Percentiles rank a stretch among this genome's conserved stretches.
These are phyloP conservation scores for Mythimna lalbum DNA, from an alignment of 2,888 invertebrate genomes.

Conservation along the genomic window DNA sequence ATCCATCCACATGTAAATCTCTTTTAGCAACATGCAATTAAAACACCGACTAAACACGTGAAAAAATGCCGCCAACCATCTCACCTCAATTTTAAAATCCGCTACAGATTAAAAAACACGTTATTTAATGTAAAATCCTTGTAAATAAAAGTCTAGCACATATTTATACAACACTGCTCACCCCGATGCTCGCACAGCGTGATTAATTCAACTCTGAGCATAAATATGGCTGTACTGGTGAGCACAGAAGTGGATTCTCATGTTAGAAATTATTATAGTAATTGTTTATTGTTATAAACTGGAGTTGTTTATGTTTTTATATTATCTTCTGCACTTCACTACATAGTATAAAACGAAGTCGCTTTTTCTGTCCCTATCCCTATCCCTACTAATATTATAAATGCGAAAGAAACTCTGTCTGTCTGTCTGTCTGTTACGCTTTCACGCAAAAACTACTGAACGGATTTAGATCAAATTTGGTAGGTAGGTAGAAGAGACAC, in stretches of 20 bases:
- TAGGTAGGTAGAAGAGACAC: too few relatives aligned
- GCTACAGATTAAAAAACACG: neutral
- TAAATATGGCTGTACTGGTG: constrained; percentile 27
- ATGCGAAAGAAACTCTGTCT: too few relatives aligned
- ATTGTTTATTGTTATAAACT: neutral
- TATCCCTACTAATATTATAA: too few relatives aligned
- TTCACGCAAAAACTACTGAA: too few relatives aligned
- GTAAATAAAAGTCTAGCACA: constrained; percentile 31
- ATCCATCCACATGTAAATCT: too few relatives aligned
- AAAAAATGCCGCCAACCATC: neutral
- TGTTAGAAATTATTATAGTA: constrained; percentile 24
- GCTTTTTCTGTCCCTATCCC: too few relatives aligned
- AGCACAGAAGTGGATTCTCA: constrained; percentile 44
- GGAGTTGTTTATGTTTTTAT: neutral
- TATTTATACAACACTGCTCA: constrained; percentile 40
- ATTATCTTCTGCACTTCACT: neutral
- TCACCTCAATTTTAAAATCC: neutral
- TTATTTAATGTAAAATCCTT: constrained; percentile 27
- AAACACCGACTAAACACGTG: too few relatives aligned
- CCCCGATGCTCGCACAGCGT: constrained; percentile 39
- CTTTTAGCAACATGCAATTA: too few relatives aligned
- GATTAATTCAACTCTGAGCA: constrained; percentile 39
- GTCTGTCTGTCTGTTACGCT: too few relatives aligned
- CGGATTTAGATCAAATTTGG: too few relatives aligned
- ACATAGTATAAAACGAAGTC: too few relatives aligned